Evolutionary conservation across 2,888 invertebrate species (phyloP).

Genomic region (Hyposoter didymator): DNA sequence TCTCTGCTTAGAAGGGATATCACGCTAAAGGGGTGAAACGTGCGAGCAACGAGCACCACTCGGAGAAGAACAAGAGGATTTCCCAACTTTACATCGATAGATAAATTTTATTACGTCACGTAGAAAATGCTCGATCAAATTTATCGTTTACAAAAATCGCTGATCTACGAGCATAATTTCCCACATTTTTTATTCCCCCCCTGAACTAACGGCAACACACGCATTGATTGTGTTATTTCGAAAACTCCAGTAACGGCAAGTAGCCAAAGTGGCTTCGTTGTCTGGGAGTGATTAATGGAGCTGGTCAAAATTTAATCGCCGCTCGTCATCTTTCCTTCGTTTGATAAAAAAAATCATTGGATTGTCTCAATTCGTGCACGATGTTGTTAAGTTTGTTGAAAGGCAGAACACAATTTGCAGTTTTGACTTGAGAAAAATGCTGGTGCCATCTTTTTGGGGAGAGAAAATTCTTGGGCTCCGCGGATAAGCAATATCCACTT

Average conservation of each 20-base stretch:
- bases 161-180: not conserved
- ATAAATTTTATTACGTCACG: constrained; percentile 30
- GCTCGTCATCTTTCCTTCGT: not conserved
- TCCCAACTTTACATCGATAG: constrained; percentile 40
- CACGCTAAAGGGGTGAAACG: constrained; percentile 30
- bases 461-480: too few relatives aligned
- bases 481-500: too few relatives aligned
- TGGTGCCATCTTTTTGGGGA: too few relatives aligned
- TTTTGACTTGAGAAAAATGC: not conserved
- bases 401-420: not conserved
- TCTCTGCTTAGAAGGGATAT: constrained; percentile 13
- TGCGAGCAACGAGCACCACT: constrained; percentile 20
- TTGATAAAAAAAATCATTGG: not conserved
- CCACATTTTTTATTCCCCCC: not conserved
- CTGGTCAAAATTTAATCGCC: not conserved
- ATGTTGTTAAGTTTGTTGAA: not conserved
- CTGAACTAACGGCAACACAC: not conserved
- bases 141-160: constrained; percentile 2
- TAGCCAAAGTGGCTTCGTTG: not conserved
- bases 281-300: not conserved
- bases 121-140: constrained; percentile 11
- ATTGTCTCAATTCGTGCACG: not conserved
- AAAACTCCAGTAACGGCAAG: not conserved
- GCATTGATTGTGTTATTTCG: not conserved
- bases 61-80: constrained; percentile 7